A percentile compares a stretch with the other conserved stretches of the same genome.
Evolutionary conservation across 2,888 invertebrate genomes (phyloP).

Genomic region (Cepaea hortensis): DNA sequence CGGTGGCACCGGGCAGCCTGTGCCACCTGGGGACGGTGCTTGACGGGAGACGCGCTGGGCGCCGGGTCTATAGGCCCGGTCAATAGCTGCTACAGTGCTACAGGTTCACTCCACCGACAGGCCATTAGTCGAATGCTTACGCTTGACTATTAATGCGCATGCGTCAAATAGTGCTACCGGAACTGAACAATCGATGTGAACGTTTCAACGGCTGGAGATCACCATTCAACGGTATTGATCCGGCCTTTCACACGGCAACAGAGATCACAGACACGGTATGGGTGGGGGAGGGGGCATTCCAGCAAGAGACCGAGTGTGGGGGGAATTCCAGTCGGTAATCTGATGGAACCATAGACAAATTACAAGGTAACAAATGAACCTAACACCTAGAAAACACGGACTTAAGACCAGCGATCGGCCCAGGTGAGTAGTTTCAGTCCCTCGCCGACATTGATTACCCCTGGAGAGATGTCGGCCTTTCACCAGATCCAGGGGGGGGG

Average conservation of each 20-base stretch:
- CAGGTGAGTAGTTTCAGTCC: not conserved
- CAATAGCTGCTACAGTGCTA: conserved; percentile 1
- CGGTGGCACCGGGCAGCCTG: too few species aligned
- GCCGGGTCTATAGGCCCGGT: conserved; percentile 15
- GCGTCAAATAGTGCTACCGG: conserved; percentile 27
- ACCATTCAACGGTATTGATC: conserved; percentile 34
- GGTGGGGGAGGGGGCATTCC: too few species aligned
- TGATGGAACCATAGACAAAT: conserved; percentile 33
- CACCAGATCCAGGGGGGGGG: not conserved
- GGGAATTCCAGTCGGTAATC: conserved; percentile 6
- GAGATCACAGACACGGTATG: too few species aligned
- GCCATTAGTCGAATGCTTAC: conserved; percentile 25
- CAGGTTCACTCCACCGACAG: not conserved
- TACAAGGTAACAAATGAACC: conserved; percentile 29
- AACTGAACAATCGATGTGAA: conserved; percentile 37
- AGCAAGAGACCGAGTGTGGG: not conserved
- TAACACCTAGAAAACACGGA: not conserved
- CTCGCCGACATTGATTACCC: not conserved
- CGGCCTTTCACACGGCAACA: conserved; percentile 12
- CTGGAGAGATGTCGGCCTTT: not conserved
- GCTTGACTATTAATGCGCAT: conserved; percentile 18
- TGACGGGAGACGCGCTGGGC: too few species aligned
- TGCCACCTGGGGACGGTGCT: too few species aligned
- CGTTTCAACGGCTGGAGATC: not conserved
- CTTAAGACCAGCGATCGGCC: not conserved